Conservation (phyloP, 2,797 vertebrate species). For the Muraenolepis orangiensis region DNA sequence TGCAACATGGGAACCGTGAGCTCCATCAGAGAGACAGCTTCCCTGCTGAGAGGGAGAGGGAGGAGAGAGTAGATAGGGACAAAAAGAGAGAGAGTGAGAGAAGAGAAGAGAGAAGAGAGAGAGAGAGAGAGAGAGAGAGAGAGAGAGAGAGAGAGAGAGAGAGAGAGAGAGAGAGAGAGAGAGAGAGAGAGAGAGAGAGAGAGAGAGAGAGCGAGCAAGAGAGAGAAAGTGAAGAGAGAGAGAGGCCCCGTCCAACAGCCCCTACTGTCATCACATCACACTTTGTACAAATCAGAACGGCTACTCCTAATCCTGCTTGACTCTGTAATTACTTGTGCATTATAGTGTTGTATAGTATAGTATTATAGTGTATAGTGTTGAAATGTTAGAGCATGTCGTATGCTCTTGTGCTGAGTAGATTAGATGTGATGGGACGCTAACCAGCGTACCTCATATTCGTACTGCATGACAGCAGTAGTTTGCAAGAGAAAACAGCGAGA, state of each 20-base stretch:
- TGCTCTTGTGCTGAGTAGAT: neutral
- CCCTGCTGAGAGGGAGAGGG: neutral
- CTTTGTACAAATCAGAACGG: neutral
- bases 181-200: too few species aligned
- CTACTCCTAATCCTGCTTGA: neutral
- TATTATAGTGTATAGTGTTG: too few species aligned
- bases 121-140: too few species aligned
- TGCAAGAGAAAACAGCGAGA: neutral
- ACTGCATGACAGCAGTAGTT: neutral
- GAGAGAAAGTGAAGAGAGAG: neutral
- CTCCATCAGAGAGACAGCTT: conserved; percentile 37
- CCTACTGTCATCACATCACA: neutral
- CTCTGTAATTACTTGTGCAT: neutral
- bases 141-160: too few species aligned
- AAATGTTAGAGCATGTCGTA: neutral
- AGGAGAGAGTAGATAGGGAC: neutral
- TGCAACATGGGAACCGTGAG: neutral
- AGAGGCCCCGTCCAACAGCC: neutral
- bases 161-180: too few species aligned
- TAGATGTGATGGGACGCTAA: neutral
- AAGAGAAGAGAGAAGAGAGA: too few species aligned
- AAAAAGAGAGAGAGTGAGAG: neutral
- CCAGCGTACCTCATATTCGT: neutral
- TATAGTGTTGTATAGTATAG: neutral
- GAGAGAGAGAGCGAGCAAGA: too few species aligned